A percentile compares a stretch with the other conserved stretches of the same genome.
phyloP scores from a whole-genome alignment of 2,797 vertebrate species.

The Vireo griseus region DNA sequence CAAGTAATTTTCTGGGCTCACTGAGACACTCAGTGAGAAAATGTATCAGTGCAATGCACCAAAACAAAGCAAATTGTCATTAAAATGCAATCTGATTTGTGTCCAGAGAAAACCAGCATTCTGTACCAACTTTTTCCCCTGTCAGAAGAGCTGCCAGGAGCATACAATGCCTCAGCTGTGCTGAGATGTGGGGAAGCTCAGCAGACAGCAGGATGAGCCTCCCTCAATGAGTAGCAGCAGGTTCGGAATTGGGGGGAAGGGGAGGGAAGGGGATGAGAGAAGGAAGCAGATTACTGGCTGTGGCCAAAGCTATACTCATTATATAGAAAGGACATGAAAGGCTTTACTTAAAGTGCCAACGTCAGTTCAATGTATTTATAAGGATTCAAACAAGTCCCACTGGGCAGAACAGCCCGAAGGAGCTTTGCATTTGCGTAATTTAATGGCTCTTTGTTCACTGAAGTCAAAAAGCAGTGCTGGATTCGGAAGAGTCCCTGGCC shows the following conservation, averaged over 20 bases:
- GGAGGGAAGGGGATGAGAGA: not conserved
- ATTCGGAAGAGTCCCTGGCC: not conserved
- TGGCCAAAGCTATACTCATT: not conserved
- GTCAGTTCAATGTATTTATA: slow-evolving; percentile 14
- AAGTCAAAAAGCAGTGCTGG: not conserved
- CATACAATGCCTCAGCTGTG: not conserved
- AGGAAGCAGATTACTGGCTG: slow-evolving; percentile 9
- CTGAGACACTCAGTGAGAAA: not conserved
- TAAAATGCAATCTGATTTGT: not conserved
- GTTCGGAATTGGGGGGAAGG: not conserved
- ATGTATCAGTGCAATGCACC: not conserved
- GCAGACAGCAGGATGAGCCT: not conserved
- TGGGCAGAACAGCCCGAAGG: not conserved
- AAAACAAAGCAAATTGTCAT: not conserved
- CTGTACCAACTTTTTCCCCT: not conserved
- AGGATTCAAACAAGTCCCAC: slow-evolving; percentile 12
- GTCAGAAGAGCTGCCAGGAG: not conserved
- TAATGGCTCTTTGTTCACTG: not conserved
- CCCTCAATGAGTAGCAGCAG: not conserved
- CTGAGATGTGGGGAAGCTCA: not conserved
- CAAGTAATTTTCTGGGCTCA: not conserved
- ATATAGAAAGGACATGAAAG: slow-evolving; percentile 48
- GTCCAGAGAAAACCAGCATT: not conserved
- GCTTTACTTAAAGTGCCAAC: slow-evolving; percentile 21
- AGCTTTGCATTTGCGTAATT: not conserved